These are phyloP conservation scores for Glossophaga mutica DNA, from an alignment of 2,797 vertebrate species.

Conservation along the genomic window DNA sequence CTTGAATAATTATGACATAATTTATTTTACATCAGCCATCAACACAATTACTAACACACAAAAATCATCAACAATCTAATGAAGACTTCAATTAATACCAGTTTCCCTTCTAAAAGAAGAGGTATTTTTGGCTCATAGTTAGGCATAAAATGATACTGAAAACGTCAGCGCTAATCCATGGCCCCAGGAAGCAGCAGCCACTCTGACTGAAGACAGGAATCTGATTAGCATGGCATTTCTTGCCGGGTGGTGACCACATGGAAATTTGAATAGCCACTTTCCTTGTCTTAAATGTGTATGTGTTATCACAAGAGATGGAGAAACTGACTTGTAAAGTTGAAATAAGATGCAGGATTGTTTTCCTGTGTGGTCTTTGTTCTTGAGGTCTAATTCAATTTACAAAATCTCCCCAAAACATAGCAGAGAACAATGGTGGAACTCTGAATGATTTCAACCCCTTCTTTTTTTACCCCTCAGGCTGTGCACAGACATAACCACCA, in stretches of 20 bases:
- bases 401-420: background rate
- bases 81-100: background rate
- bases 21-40: background rate
- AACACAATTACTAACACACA: background rate
- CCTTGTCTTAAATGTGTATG: background rate
- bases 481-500: background rate
- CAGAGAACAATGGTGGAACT: constrained; percentile 8
- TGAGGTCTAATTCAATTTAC: constrained; percentile 36
- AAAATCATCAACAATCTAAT: background rate
- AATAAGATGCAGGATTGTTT: constrained; percentile 28
- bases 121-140: background rate
- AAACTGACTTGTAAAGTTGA: constrained; percentile 42
- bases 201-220: background rate
- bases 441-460: background rate
- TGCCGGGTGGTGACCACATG: background rate
- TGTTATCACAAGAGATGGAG: constrained; percentile 49
- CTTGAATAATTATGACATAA: background rate
- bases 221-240: background rate
- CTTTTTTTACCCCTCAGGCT: background rate
- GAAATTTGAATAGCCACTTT: constrained; percentile 46
- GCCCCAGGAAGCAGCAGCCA: background rate
- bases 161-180: background rate
- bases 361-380: constrained; percentile 50
- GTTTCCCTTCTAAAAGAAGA: background rate
- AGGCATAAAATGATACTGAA: background rate